A percentile compares a stretch with the other conserved stretches of the same genome.
Conservation (phyloP, 2,888 invertebrate species). For the Operophtera brumata region DNA sequence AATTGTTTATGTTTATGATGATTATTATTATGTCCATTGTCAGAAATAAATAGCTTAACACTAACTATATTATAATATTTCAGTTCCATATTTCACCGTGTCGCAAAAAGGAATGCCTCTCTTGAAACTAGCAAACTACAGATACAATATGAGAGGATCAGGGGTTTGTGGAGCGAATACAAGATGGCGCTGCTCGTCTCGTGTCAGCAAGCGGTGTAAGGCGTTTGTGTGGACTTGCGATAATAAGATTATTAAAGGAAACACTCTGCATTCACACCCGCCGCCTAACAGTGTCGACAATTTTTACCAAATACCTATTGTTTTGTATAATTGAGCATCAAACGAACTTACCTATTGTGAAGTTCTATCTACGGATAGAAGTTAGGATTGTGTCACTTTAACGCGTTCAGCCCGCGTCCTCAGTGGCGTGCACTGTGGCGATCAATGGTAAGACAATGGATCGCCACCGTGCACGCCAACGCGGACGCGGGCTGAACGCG, state of each 20-base stretch:
- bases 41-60: no score
- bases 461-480: no score
- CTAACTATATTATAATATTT: not conserved
- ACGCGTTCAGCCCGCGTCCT: no score
- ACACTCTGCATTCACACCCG: slow-evolving; percentile 4
- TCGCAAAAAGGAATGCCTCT: not conserved
- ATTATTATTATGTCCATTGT: no score
- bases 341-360: no score
- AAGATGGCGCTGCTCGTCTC: slow-evolving; percentile 14
- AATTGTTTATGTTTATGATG: no score
- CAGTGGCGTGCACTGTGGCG: no score
- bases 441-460: no score
- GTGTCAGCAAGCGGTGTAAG: slow-evolving; percentile 2
- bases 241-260: slow-evolving; percentile 4
- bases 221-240: slow-evolving; percentile 7
- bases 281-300: not conserved
- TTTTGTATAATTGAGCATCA: no score
- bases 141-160: not conserved
- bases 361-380: no score
- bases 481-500: no score
- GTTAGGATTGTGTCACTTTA: not conserved
- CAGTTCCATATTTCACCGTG: not conserved
- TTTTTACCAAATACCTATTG: not conserved
- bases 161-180: not conserved
- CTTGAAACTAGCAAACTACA: not conserved